Conservation (phyloP, 2,888 invertebrate genomes). For the Eupithecia tripunctaria region DNA sequence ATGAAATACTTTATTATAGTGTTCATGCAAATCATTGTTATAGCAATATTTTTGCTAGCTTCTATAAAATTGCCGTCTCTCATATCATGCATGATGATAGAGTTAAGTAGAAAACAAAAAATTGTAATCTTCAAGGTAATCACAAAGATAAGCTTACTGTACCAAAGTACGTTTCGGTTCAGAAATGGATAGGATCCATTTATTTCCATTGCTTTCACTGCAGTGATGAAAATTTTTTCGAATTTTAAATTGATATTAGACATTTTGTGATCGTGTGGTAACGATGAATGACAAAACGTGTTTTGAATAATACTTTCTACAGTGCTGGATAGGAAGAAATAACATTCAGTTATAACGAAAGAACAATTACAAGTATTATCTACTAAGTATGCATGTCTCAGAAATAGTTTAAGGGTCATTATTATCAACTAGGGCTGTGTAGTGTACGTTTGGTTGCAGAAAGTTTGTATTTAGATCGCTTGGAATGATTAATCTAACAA, state of each 20-base stretch:
- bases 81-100: conserved; percentile 57
- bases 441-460: background rate
- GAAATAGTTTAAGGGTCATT: background rate
- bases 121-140: conserved; percentile 34
- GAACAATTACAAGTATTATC: background rate
- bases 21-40: conserved; percentile 58
- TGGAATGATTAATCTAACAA: background rate
- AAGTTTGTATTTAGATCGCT: background rate
- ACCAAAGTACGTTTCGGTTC: conserved; percentile 50
- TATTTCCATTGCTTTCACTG: conserved; percentile 50
- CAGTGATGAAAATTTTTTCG: conserved; percentile 52
- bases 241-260: conserved; percentile 44
- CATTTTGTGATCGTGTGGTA: conserved; percentile 13
- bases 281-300: background rate
- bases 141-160: conserved; percentile 45
- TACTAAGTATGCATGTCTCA: background rate
- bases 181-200: conserved; percentile 56
- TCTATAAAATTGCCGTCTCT: conserved; percentile 52
- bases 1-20: conserved; percentile 58
- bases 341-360: background rate
- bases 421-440: background rate
- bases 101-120: conserved; percentile 50
- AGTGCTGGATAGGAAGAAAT: background rate
- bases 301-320: background rate
- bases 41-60: conserved; percentile 61